Base-by-base conservation (phyloP, 1,140 invertebrate genomes). In the Tetranychus cinnabarinus region DNA sequence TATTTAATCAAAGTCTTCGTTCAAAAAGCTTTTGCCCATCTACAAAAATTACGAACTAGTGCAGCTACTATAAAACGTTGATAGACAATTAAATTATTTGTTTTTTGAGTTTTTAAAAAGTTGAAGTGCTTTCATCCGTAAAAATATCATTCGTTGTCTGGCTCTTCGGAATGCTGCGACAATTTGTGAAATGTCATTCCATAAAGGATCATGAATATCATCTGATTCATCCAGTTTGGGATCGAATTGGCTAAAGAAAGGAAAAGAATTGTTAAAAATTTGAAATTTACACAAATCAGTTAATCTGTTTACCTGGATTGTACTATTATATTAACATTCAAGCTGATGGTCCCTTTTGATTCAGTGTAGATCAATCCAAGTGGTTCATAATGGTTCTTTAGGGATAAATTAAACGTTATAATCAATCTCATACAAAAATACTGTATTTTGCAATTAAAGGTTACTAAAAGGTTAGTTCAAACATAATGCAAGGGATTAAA, bases 1-100 rank as follows among this genome's bases (percentile, higher is more conserved):
- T 15, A 58, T 8, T 23, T 58, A 6, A 31, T 65, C 23, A 65
- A 65, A 45, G 8, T 37, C 31, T 34, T 65, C 15, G 37, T 64
- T 47, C 48, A 55, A 36, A 64, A 64, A 46, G 47, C 52, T 50
- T 61, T 64, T 52, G 23, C 56, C n/a, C 56, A 46, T 42, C 31
- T 64, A 12, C 63, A 64, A 61, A 31, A 58, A 57, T 42, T 64
- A 47, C 46, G 63, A 23, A 58, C n/a, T 23, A 31, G 13, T n/a
- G 31, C 31, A 33, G 50, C 50, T n/a, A 8, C 50, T 13, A 31
- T 52, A 33, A 33, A 33, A 52, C 31, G 2, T 52, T 52, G 39
- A 5, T 42, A 10, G 39, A 42, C 1, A 42, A 42, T 42, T 42
- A 23, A 23, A 23, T 42, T 42, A 42, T 10, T 42, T 10, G 5